Conservation (phyloP, 2,888 invertebrate genomes). For the Folsomia candida region DNA sequence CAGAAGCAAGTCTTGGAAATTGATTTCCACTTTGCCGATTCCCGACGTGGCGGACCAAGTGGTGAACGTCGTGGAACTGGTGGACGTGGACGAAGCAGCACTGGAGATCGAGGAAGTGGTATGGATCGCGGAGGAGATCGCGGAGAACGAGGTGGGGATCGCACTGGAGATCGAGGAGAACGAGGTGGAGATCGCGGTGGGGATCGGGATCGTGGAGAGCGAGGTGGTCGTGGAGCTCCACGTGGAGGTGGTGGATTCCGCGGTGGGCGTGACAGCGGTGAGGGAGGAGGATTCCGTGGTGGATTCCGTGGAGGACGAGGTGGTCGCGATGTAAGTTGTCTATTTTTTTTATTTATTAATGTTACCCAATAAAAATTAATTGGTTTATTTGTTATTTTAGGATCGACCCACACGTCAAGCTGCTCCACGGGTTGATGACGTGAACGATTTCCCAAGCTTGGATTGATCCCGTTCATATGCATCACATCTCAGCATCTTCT, state of each 20-base stretch:
- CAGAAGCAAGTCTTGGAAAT: slow-evolving; percentile 82
- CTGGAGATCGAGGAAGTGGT: slow-evolving; percentile 57
- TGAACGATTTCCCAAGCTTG: slow-evolving; percentile 78
- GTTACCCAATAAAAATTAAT: neutral
- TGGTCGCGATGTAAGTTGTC: slow-evolving; percentile 43
- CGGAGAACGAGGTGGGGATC: slow-evolving; percentile 49
- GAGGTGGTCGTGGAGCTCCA: slow-evolving; percentile 52
- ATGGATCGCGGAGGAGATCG: slow-evolving; percentile 29
- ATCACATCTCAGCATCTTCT: neutral
- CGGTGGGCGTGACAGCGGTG: slow-evolving; percentile 43
- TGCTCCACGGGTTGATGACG: slow-evolving; percentile 86
- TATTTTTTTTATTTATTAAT: neutral
- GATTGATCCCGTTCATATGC: neutral
- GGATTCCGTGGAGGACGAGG: slow-evolving; percentile 48
- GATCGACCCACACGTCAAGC: slow-evolving; percentile 52
- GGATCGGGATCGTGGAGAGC: slow-evolving; percentile 14
- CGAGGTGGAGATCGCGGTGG: slow-evolving; percentile 53
- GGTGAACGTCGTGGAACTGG: slow-evolving; percentile 57
- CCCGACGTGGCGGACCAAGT: slow-evolving; percentile 63
- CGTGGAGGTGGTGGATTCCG: slow-evolving; percentile 49
- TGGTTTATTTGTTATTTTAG: slow-evolving; percentile 23
- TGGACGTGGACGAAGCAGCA: slow-evolving; percentile 56
- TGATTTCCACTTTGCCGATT: slow-evolving; percentile 82
- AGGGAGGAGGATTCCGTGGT: slow-evolving; percentile 48
- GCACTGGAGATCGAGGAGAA: slow-evolving; percentile 58